A percentile compares a stretch with the other conserved stretches of the same genome.
These are phyloP conservation scores for Drosophila gaucha DNA, from an alignment of 2,888 invertebrate species.

Conservation along the genomic window DNA sequence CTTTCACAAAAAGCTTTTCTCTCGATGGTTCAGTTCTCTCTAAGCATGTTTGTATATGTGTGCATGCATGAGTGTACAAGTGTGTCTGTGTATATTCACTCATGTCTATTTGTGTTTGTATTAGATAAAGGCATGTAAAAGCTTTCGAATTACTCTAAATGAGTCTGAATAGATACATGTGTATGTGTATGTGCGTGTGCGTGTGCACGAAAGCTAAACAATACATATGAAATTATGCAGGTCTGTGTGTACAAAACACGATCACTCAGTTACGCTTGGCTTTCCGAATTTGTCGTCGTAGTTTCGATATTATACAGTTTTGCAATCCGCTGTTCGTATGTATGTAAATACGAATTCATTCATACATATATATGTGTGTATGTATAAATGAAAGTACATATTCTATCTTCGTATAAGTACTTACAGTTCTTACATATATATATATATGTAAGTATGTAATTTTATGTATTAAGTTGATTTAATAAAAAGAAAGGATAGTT, in stretches of 20 bases:
- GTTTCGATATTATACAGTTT: slow-evolving; percentile 34
- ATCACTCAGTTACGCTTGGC: slow-evolving; percentile 59
- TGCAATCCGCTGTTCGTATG: slow-evolving; percentile 18
- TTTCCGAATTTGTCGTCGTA: slow-evolving; percentile 62
- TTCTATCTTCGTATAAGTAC: not conserved
- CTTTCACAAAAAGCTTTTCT: slow-evolving; percentile 79
- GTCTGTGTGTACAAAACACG: slow-evolving; percentile 34
- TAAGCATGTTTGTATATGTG: slow-evolving; percentile 1
- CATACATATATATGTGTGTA: slow-evolving; percentile 3
- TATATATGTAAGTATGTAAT: not conserved
- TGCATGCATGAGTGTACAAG: slow-evolving; percentile 1
- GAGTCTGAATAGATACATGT: slow-evolving; percentile 40
- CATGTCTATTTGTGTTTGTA: slow-evolving; percentile 33
- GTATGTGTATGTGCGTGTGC: not conserved
- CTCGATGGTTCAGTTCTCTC: slow-evolving; percentile 57
- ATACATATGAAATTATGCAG: slow-evolving; percentile 35
- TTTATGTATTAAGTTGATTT: too few relatives aligned
- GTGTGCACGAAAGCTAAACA: slow-evolving; percentile 59
- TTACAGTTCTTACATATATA: not conserved
- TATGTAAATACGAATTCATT: slow-evolving; percentile 4
- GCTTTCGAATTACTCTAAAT: slow-evolving; percentile 63
- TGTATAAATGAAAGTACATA: slow-evolving; percentile 3
- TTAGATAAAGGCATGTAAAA: slow-evolving; percentile 59
- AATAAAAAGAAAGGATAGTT: slow-evolving; percentile 1
- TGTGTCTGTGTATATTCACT: slow-evolving; percentile 25